Evolutionary conservation across 2,888 invertebrate genomes (phyloP), one percentile per base, ranked within the genome.

Genomic region (Apamea epomidion): DNA sequence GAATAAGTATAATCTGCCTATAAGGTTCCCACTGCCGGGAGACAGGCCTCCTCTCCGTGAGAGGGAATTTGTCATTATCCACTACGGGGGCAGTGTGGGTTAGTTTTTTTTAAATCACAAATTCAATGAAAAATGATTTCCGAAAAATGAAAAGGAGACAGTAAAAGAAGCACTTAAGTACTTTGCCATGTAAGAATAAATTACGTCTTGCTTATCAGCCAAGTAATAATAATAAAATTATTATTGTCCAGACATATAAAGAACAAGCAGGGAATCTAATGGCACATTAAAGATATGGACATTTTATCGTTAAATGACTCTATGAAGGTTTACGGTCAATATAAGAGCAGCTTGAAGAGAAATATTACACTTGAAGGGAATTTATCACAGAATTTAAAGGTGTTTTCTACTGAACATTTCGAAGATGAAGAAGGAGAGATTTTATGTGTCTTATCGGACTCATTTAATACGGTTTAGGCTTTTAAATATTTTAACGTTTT

Each of bases 281-380:
- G 92, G 94, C 88, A 92, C 94, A 94, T 95, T 94, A 95, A 95
- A 95, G 89, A 93, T 94, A 93, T 93, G 93, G 92, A 90, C 91
- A 90, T 92, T 93, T 91, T 88, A 91, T 91, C 93, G 92, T 92
- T 93, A 92, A 94, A 95, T 91, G 92, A 90, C 90, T 90, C 91
- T 91, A 84, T 84, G 83, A 90, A 91, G 88, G 91, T 94, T 95
- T 94, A 96, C 90, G 93, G 90, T 89, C 91, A 90, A 90, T 92
- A 91, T 90, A 91, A 91, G 78, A 77, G 51, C 42, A 67, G 60
- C 69, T 82, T 86, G 79, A 83, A 80, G 86, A 88, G 87, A 87
- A 89, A 87, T 81, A 88, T 87, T 84, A 83, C 76, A 80, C 78
- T 80, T 76, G 70, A 78, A 74, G 77, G 81, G 78, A 83, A 86